Base-by-base conservation (phyloP, 2,113 vertebrate species). In the Thunnus thynnus region DNA sequence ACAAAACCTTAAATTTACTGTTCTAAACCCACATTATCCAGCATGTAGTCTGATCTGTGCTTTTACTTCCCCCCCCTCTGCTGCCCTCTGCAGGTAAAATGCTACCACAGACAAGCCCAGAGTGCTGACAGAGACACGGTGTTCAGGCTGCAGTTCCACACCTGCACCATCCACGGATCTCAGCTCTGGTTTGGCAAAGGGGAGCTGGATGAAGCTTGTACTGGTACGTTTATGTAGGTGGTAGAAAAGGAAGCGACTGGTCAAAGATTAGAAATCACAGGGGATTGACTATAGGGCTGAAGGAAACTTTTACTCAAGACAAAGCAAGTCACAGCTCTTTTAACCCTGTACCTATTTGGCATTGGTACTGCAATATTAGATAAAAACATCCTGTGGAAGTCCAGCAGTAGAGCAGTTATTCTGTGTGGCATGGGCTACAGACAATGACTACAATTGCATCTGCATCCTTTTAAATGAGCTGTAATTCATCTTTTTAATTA, bases 61-160 rank as follows among this genome's bases (percentile, higher is more conserved):
- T 62, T 54, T 1, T 22, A 22, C 54, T 4, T 20, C 20, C 1
- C 16, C 3, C 8, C 50, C 74, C 86, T 90, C 65, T 86, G 72
- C 69, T 12, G 83, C 89, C 77, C 85, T 68, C 75, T 88, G 66
- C 93, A 98, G 97, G 97, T 98, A 72, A 98, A 97, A 62, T 98
- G 97, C 86, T 98, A 98, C 87, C 97, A 97, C 91, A 95, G 96
- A 32, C 88, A 85, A 5, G 92, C 93, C 76, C 94, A 94, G 69
- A 91, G 89, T 14, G 89, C 95, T 0, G 96, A 97, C 89, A 95
- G 97, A 72, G 96, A 96, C 81, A 95, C 95, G 0, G 95, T 98
- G 67, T 98, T 98, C 94, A 91, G 96, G 54, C 91, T 97, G 57
- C 97, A 98, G 94, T 98, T 97, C 90, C 97, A 98, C 92, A 98